These are phyloP conservation scores for Ceratothoa steindachneri DNA, from an alignment of 2,888 invertebrate species.

Conservation along the genomic window DNA sequence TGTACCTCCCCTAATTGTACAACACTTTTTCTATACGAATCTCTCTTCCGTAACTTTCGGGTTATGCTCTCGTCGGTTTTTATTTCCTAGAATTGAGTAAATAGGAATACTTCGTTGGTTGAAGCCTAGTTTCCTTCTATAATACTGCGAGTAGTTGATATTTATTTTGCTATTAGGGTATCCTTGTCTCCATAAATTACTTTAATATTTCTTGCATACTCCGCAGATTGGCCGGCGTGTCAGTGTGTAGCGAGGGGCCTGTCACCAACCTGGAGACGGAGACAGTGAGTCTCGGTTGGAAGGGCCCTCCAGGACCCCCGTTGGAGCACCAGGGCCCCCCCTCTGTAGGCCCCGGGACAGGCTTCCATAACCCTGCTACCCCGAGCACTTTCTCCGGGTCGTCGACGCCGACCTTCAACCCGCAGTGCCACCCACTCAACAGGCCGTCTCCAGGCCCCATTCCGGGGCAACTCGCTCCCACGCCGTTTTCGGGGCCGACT, in stretches of 20 bases:
- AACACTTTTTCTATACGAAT: too few relatives aligned
- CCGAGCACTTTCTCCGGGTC: constrained; percentile 39
- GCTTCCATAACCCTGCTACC: constrained; percentile 42
- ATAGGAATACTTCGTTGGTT: too few relatives aligned
- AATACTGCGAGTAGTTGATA: too few relatives aligned
- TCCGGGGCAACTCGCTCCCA: constrained; percentile 15
- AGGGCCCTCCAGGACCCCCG: constrained; percentile 47
- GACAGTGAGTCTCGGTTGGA: constrained; percentile 46
- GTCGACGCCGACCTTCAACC: constrained; percentile 38
- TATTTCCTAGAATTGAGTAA: too few relatives aligned
- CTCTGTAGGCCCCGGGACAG: constrained; percentile 38
- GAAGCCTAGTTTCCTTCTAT: too few relatives aligned
- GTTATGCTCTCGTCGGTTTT: too few relatives aligned
- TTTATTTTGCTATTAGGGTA: too few relatives aligned
- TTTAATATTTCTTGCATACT: too few relatives aligned
- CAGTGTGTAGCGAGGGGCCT: constrained; percentile 40
- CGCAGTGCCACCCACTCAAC: constrained; percentile 32
- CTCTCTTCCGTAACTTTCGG: too few relatives aligned
- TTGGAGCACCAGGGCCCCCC: constrained; percentile 43
- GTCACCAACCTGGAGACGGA: constrained; percentile 47
- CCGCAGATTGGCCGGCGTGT: constrained; percentile 39
- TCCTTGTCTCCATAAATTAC: too few relatives aligned
- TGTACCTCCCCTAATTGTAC: too few relatives aligned
- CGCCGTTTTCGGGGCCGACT: constrained; percentile 17
- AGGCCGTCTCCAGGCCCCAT: constrained; percentile 43